These are phyloP conservation scores for Theodoxus fluviatilis DNA, from an alignment of 2,888 invertebrate species.

Conservation along the genomic window DNA sequence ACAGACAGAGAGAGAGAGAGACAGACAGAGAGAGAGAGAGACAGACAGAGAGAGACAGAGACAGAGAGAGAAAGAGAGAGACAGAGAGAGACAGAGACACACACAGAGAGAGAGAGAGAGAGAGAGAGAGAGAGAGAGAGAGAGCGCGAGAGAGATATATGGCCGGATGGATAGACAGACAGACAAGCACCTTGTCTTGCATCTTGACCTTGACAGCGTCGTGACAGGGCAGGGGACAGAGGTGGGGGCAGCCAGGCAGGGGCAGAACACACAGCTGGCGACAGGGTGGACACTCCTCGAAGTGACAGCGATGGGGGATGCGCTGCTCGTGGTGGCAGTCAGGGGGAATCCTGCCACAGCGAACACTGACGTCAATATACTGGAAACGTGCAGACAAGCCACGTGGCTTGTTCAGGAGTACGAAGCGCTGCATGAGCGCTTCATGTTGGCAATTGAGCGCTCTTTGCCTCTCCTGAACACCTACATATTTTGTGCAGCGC, in stretches of 20 bases:
- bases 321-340: slow-evolving; percentile 83
- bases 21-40: neutral
- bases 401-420: no score
- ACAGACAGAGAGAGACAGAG: neutral
- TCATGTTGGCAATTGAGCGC: no score
- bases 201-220: slow-evolving; percentile 52
- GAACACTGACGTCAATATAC: neutral
- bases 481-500: no score
- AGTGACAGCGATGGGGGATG: slow-evolving; percentile 72
- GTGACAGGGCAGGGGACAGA: slow-evolving; percentile 59
- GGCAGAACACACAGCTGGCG: slow-evolving; percentile 74
- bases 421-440: no score
- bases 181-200: slow-evolving; percentile 50
- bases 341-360: slow-evolving; percentile 72
- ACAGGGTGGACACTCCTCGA: slow-evolving; percentile 79
- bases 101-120: no score
- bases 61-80: no score
- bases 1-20: neutral
- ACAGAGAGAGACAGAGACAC: no score
- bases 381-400: no score
- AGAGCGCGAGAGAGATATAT: neutral
- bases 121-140: neutral
- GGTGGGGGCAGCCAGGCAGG: slow-evolving; percentile 53
- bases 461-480: no score
- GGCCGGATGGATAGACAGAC: neutral